Conservation (phyloP, 2,113 vertebrate species). For the Caretta caretta region DNA sequence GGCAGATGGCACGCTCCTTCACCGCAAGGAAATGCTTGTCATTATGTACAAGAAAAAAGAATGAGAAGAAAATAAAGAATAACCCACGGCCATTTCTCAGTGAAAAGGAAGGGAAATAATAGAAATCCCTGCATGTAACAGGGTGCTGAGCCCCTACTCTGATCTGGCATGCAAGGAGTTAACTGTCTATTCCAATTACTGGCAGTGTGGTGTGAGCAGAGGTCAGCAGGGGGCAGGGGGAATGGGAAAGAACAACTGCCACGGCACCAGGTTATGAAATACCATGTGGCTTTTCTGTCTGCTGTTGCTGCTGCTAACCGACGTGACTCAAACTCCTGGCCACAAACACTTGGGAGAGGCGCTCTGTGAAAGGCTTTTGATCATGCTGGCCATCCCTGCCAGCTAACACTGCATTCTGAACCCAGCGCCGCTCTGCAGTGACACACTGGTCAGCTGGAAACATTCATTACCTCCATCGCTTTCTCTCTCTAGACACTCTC, state of each 20-base stretch:
- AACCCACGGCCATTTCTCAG: neutral
- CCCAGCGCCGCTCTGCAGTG: neutral
- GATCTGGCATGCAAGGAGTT: neutral
- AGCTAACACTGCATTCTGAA: neutral
- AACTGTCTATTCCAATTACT: neutral
- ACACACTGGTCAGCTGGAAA: neutral
- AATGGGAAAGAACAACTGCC: neutral
- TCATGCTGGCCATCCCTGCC: neutral
- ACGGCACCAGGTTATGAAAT: neutral
- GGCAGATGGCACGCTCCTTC: neutral
- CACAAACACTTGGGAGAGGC: accelerated
- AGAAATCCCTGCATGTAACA: neutral
- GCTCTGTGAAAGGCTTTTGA: neutral
- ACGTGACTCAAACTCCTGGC: neutral
- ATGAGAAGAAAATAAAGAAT: neutral
- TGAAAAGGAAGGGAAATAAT: neutral
- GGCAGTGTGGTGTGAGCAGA: accelerated
- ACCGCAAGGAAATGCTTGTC: neutral
- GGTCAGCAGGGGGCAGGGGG: neutral
- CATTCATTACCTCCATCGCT: neutral
- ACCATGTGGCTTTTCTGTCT: neutral
- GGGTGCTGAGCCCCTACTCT: neutral
- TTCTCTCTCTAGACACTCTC: neutral
- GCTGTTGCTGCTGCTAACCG: neutral
- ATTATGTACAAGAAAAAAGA: neutral